Conservation (phyloP, 1,140 invertebrate species). For the Calephelis nemesis region DNA sequence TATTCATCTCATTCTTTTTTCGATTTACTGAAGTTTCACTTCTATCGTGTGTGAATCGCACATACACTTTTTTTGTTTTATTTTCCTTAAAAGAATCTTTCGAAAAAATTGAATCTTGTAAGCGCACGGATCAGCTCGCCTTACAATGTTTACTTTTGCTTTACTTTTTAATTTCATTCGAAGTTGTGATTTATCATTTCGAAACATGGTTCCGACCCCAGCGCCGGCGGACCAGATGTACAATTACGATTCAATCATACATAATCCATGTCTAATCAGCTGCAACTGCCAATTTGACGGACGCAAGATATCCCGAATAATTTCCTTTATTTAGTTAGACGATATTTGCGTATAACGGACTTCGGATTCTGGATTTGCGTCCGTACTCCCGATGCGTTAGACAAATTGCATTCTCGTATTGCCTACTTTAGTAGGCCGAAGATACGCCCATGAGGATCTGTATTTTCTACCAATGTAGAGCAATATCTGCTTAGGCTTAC, state of each 20-base stretch:
- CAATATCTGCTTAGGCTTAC: too few species aligned
- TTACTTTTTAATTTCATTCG: not conserved
- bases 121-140: too few species aligned
- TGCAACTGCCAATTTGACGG: conserved; percentile 6
- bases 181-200: conserved; percentile 12
- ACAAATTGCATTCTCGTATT: conserved; percentile 3
- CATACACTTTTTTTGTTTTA: too few species aligned
- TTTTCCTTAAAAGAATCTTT: too few species aligned
- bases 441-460: too few species aligned
- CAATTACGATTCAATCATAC: conserved; percentile 16
- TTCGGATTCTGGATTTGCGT: conserved; percentile 1
- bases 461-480: too few species aligned
- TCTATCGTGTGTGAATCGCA: too few species aligned
- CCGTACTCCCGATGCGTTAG: conserved; percentile 1
- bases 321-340: conserved; percentile 12
- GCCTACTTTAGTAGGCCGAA: not conserved
- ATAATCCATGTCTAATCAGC: conserved; percentile 9
- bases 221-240: not conserved
- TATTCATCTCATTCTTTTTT: too few species aligned
- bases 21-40: too few species aligned
- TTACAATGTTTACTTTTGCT: not conserved
- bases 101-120: too few species aligned
- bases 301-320: conserved; percentile 10
- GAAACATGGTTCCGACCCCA: not conserved
- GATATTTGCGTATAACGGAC: conserved; percentile 11